phyloP scores from a whole-genome alignment of 2,797 vertebrate species.

The Champsocephalus gunnari region DNA sequence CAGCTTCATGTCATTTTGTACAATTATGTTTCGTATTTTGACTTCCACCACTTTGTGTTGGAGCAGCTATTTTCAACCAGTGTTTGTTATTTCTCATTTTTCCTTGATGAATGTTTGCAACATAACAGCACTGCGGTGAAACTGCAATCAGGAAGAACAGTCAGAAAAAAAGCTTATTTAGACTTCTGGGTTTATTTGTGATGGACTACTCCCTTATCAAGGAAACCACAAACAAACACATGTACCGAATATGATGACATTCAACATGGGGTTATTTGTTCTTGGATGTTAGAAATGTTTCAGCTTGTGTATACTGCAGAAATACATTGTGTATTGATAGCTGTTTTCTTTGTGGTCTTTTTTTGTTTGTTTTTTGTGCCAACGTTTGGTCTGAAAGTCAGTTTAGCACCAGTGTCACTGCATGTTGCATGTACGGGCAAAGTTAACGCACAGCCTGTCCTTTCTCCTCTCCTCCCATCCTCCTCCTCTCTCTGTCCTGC shows the following conservation, averaged over 20 bases:
- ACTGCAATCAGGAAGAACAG: slow-evolving; percentile 59
- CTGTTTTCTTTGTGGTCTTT: slow-evolving; percentile 55
- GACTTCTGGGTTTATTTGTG: slow-evolving; percentile 57
- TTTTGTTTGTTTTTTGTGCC: slow-evolving; percentile 47
- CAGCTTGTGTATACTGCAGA: slow-evolving; percentile 30
- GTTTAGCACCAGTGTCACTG: slow-evolving; percentile 78
- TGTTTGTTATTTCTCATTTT: slow-evolving; percentile 65
- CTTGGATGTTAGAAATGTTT: slow-evolving; percentile 29
- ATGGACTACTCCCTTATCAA: slow-evolving; percentile 51
- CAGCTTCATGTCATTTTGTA: slow-evolving; percentile 38
- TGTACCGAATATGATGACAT: slow-evolving; percentile 33
- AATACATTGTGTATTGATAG: slow-evolving; percentile 37
- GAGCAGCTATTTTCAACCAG: slow-evolving; percentile 48
- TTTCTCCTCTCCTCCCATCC: slow-evolving; percentile 83
- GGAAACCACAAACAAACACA: slow-evolving; percentile 51
- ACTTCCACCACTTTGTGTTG: slow-evolving; percentile 5
- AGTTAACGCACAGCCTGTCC: slow-evolving; percentile 94
- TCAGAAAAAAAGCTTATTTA: slow-evolving; percentile 51
- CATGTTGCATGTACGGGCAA: slow-evolving; percentile 94
- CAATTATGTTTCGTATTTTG: slow-evolving; percentile 37
- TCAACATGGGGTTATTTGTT: slow-evolving; percentile 28
- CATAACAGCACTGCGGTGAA: slow-evolving; percentile 57
- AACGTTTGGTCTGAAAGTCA: slow-evolving; percentile 45
- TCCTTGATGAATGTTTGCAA: slow-evolving; percentile 55
- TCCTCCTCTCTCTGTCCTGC: slow-evolving; percentile 89